These are phyloP conservation scores for Hippocampus zosterae DNA, from an alignment of 2,113 vertebrate species.

Conservation along the genomic window DNA sequence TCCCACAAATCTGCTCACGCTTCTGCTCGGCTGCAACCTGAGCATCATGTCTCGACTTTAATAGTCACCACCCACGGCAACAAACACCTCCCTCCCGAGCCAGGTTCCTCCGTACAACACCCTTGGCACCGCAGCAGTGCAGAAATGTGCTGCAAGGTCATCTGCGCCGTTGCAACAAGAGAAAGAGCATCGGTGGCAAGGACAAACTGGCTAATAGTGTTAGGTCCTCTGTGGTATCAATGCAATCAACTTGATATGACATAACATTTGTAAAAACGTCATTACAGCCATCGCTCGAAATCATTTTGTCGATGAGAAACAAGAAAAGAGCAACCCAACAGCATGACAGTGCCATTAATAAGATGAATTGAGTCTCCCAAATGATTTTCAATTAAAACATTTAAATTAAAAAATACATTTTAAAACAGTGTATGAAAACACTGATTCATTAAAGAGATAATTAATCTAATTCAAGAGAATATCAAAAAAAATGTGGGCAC, in stretches of 20 bases:
- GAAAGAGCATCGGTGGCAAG: conserved; percentile 39
- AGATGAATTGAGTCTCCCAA: too few relatives aligned
- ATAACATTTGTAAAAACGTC: neutral
- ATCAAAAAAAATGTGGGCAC: too few relatives aligned
- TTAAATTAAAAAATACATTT: too few relatives aligned
- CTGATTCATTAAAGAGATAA: too few relatives aligned
- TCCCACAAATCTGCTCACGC: conserved; percentile 9
- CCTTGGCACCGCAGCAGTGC: conserved; percentile 52
- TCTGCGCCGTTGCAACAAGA: conserved; percentile 35
- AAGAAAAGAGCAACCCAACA: neutral
- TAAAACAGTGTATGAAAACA: too few relatives aligned
- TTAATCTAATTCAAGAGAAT: too few relatives aligned
- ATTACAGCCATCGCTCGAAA: neutral
- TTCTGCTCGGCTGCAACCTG: conserved; percentile 26
- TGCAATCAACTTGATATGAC: neutral
- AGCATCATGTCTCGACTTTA: conserved; percentile 55
- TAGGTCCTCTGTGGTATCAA: conserved; percentile 17
- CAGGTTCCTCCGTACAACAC: conserved; percentile 44
- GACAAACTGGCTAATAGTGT: conserved; percentile 46
- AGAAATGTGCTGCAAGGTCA: conserved; percentile 60
- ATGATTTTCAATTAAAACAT: neutral
- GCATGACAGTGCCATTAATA: neutral
- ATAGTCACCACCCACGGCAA: conserved; percentile 30
- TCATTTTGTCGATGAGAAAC: neutral
- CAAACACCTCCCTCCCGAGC: conserved; percentile 16